Base-by-base conservation (phyloP, 37 sponge, comb jelly and placozoan species). In the Sycon ciliatum region DNA sequence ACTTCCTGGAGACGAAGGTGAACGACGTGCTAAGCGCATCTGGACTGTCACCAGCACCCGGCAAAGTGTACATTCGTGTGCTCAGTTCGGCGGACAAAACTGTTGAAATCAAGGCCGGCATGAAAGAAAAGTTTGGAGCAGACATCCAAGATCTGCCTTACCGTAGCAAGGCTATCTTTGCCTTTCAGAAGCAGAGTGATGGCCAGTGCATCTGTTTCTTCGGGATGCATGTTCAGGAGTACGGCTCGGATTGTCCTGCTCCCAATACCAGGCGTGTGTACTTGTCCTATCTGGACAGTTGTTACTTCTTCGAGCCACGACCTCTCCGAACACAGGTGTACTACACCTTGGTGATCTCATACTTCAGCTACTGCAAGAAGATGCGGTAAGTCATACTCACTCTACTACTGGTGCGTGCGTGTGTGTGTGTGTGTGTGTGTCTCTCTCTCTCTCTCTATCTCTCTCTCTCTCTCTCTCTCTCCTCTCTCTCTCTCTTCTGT, bases 211-310 rank as follows among this genome's bases (percentile, higher is more conserved):
- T 97, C 24, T 97, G 99, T 34, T 92, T 97, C 85, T 97, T 92
- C 75, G 99, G 99, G 20, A 83, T 97, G 85, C 99, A 97, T 61
- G 93, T 97, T 1, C 99, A 97, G 79, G 99, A 97, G 75, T 97
- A 97, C 72, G 81, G 93, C 36, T 89, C 99, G 18, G 93, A 92
- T 49, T 89, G 90, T 34, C 88, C 83, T 23, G 82, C 87, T 4
- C 99, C 99, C n/a, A 97, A 97, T 68, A 85, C 86, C 34, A 85
- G 93, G 28, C 84, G 93, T 39, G 99, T 97, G 32, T 97, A 97
- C 84, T 84, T 97, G 40, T 97, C 99, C 54, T 97, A 97, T 46
- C 76, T 97, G 76, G 99, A 97, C 79, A 92, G 94, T 78, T 89
- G 92, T 24, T 85, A 92, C 72, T 97, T 86, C 86, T 97, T 97